phyloP scores from a whole-genome alignment of 2,797 vertebrate species.

The Basileuterus tristriatus region DNA sequence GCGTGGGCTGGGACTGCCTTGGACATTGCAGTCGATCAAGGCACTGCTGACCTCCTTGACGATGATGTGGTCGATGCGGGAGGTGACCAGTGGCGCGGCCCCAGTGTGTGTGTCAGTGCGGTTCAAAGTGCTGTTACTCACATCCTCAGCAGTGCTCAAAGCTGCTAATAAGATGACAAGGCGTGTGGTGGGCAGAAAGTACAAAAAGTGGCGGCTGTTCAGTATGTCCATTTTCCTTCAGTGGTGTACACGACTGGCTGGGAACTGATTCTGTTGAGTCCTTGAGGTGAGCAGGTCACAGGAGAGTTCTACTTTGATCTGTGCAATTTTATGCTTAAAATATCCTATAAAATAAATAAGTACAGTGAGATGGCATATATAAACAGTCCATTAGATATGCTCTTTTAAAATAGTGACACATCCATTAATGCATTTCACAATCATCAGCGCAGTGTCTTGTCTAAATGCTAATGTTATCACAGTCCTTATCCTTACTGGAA shows the following conservation, averaged over 20 bases:
- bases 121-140: conserved; percentile 76
- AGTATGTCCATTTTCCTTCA: conserved; percentile 66
- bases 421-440: conserved; percentile 20
- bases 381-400: conserved; percentile 34
- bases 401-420: conserved; percentile 45
- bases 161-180: conserved; percentile 75
- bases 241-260: conserved; percentile 1
- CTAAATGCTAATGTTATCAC: conserved; percentile 46
- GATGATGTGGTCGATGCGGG: conserved; percentile 87
- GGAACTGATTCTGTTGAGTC: conserved; percentile 17
- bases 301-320: conserved; percentile 51
- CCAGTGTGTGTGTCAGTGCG: conserved; percentile 68
- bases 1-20: conserved; percentile 85
- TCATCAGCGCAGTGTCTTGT: conserved; percentile 19
- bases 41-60: conserved; percentile 91
- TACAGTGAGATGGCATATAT: background rate
- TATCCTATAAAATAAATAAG: conserved; percentile 59
- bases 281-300: conserved; percentile 24
- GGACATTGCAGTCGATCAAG: conserved; percentile 92
- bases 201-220: conserved; percentile 53
- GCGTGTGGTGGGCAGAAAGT: conserved; percentile 74
- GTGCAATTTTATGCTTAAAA: conserved; percentile 42
- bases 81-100: conserved; percentile 79
- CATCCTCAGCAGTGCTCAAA: conserved; percentile 64
- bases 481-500: conserved; percentile 37